Conservation (phyloP, 1,140 invertebrate genomes). For the Notospermus geniculatus region DNA sequence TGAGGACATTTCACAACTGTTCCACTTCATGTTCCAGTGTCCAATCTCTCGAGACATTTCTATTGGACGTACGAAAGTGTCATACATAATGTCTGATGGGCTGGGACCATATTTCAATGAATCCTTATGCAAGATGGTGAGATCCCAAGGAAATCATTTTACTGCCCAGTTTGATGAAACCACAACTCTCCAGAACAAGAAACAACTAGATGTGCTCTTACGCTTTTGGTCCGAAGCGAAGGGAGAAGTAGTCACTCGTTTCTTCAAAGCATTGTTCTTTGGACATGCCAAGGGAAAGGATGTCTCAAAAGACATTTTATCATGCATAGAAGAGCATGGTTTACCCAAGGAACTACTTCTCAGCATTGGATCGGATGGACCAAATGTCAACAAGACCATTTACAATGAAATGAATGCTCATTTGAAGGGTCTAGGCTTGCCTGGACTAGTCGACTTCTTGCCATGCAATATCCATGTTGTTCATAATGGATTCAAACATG, state of each 20-base stretch:
- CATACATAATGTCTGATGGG: slow-evolving; percentile 25
- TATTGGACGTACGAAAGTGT: slow-evolving; percentile 20
- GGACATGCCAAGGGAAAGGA: slow-evolving; percentile 15
- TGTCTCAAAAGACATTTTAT: slow-evolving; percentile 15
- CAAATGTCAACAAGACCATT: slow-evolving; percentile 36
- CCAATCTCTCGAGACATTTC: slow-evolving; percentile 11
- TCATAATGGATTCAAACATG: slow-evolving; percentile 33
- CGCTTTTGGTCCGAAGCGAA: slow-evolving; percentile 16
- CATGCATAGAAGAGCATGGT: slow-evolving; percentile 8
- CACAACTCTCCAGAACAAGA: slow-evolving; percentile 8
- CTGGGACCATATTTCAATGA: slow-evolving; percentile 20
- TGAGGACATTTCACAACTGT: slow-evolving; percentile 16
- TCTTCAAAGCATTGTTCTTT: slow-evolving; percentile 16
- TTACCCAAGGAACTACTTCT: slow-evolving; percentile 16
- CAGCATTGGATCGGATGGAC: slow-evolving; percentile 29
- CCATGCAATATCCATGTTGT: slow-evolving; percentile 33
- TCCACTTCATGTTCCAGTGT: slow-evolving; percentile 18
- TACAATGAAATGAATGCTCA: slow-evolving; percentile 28
- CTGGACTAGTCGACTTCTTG: slow-evolving; percentile 19
- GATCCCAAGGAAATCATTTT: slow-evolving; percentile 9
- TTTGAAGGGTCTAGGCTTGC: slow-evolving; percentile 17
- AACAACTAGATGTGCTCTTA: slow-evolving; percentile 20
- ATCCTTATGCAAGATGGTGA: slow-evolving; percentile 12
- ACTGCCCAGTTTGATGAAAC: slow-evolving; percentile 16
- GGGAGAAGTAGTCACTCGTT: slow-evolving; percentile 8